A percentile compares a stretch with the other conserved stretches of the same genome.
phyloP scores from a whole-genome alignment of 2,113 vertebrate species.

The Manacus vitellinus region DNA sequence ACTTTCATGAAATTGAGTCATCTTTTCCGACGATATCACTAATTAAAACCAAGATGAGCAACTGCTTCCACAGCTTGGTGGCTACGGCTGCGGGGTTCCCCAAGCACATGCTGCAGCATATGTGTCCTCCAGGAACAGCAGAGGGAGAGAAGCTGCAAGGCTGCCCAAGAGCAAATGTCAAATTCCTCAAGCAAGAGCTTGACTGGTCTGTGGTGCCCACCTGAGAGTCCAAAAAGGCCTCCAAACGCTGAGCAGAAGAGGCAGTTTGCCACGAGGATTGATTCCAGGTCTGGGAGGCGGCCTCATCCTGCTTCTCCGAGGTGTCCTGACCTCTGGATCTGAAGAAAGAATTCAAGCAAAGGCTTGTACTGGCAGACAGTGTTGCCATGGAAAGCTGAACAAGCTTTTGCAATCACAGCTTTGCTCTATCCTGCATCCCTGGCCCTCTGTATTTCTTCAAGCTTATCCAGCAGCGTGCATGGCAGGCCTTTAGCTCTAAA shows the following conservation, averaged over 20 bases:
- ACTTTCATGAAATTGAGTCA: background rate
- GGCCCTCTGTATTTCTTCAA: background rate
- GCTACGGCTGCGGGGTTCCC: background rate
- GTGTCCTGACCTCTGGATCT: background rate
- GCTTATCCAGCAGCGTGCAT: background rate
- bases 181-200: background rate
- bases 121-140: background rate
- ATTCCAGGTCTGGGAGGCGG: background rate
- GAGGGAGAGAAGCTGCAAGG: background rate
- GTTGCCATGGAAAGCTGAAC: constrained; percentile 6
- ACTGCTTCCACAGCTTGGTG: background rate
- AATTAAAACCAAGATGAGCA: constrained; percentile 25
- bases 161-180: background rate
- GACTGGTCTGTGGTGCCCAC: background rate
- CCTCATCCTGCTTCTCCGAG: background rate
- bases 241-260: background rate
- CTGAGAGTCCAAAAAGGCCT: background rate
- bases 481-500: background rate
- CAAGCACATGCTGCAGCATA: background rate
- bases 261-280: background rate
- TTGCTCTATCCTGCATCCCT: background rate
- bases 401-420: background rate
- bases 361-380: background rate
- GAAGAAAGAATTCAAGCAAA: background rate
- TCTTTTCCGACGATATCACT: background rate